A percentile compares a stretch with the other conserved stretches of the same genome.
Conservation (phyloP, 2,797 vertebrate genomes). For the Malacoraja senta region DNA sequence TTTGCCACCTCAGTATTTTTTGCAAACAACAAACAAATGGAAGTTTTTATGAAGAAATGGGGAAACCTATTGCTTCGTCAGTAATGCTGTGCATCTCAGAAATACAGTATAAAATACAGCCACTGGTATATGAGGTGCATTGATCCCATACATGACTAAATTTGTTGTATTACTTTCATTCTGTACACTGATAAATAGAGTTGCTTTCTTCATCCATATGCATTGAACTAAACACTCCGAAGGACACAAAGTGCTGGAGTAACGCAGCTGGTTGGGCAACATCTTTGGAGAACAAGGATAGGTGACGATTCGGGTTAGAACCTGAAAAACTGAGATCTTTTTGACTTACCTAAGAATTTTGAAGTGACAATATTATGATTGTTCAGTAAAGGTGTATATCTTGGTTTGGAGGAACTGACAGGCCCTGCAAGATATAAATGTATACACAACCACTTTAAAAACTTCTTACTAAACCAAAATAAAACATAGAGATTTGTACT, state of each 20-base stretch:
- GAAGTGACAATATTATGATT: constrained; percentile 41
- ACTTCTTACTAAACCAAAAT: background rate
- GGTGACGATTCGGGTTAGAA: no score
- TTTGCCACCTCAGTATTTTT: background rate
- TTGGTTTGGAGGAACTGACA: constrained; percentile 37
- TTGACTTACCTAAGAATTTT: constrained; percentile 44
- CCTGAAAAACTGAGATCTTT: background rate
- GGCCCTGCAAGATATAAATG: constrained; percentile 41
- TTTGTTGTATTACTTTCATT: background rate
- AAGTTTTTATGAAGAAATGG: background rate
- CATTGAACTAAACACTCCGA: background rate
- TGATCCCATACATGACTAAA: no score
- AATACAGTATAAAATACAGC: no score
- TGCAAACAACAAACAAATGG: background rate
- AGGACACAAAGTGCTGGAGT: no score
- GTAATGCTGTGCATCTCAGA: no score
- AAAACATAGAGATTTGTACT: background rate
- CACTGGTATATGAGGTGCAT: no score
- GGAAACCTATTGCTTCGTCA: no score
- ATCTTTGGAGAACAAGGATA: no score
- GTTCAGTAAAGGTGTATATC: constrained; percentile 43
- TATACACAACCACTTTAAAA: no score
- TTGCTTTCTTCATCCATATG: background rate
- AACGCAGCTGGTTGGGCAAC: no score
- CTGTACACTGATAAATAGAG: background rate